phyloP scores from a whole-genome alignment of 2,113 vertebrate species.

The Nematolebias whitei region DNA sequence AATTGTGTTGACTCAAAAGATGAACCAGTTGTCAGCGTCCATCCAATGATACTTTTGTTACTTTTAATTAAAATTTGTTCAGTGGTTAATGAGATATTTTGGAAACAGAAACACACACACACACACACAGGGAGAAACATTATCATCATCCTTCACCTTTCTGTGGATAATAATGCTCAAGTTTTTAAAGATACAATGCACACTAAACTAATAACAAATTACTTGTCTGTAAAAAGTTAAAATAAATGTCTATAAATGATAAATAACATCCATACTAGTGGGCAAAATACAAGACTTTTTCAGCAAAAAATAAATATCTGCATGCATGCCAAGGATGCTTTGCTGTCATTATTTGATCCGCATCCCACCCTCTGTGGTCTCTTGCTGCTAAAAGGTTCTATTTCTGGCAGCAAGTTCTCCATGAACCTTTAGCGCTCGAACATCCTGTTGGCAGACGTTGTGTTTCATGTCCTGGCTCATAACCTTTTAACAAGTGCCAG shows the following conservation, averaged over 20 bases:
- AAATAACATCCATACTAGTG: background rate
- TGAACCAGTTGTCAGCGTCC: no score
- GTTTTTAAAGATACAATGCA: background rate
- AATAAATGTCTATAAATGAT: background rate
- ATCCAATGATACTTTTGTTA: no score
- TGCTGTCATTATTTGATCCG: conserved; percentile 51
- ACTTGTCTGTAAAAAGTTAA: background rate
- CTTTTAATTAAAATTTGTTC: no score
- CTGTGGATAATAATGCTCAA: no score
- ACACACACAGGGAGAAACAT: no score
- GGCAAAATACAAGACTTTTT: background rate
- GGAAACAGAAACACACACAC: no score
- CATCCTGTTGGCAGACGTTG: conserved; percentile 44
- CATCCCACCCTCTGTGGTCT: conserved; percentile 47
- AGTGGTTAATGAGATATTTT: no score
- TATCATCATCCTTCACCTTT: no score
- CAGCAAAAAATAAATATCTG: conserved; percentile 4
- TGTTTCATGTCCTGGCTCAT: conserved; percentile 20
- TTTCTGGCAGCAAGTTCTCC: conserved; percentile 50
- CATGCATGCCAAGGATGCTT: conserved; percentile 18
- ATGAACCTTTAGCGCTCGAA: conserved; percentile 33
- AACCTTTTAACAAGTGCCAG: conserved; percentile 43
- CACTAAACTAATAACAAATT: background rate
- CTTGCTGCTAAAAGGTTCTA: conserved; percentile 55
- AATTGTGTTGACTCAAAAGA: no score